Percentiles rank a stretch among this genome's conserved stretches.
phyloP scores from a whole-genome alignment of 2,113 vertebrate genomes.

The Myiozetetes cayanensis region DNA sequence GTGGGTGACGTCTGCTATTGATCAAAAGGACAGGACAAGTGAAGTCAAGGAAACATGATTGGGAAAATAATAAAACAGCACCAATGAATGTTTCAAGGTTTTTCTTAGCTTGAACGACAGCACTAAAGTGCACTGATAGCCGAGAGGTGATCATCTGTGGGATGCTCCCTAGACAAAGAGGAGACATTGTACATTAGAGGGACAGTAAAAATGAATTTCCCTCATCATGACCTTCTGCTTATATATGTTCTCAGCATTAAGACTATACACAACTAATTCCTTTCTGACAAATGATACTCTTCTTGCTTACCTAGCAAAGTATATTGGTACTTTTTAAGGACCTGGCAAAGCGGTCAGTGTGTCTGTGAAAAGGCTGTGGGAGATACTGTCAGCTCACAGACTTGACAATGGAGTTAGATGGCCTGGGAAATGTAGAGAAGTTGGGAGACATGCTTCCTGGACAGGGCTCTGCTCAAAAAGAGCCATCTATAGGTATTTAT shows the following conservation, averaged over 20 bases:
- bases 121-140: neutral
- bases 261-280: neutral
- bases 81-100: constrained; percentile 9
- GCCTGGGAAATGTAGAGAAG: neutral
- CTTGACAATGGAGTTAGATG: neutral
- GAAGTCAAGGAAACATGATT: constrained; percentile 45
- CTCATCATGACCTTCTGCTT: neutral
- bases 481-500: neutral
- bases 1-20: neutral
- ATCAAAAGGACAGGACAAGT: constrained; percentile 36
- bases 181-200: neutral
- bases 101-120: neutral
- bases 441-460: neutral
- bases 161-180: constrained; percentile 16
- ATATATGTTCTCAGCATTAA: neutral
- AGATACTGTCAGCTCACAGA: neutral
- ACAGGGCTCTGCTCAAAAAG: neutral
- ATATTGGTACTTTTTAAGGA: neutral
- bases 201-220: neutral
- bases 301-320: neutral
- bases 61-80: constrained; percentile 48
- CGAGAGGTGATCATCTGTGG: neutral
- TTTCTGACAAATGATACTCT: neutral
- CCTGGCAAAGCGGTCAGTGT: neutral
- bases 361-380: neutral